Base-by-base conservation (phyloP, 2,113 vertebrate species). In the Sminthopsis crassicaudata region DNA sequence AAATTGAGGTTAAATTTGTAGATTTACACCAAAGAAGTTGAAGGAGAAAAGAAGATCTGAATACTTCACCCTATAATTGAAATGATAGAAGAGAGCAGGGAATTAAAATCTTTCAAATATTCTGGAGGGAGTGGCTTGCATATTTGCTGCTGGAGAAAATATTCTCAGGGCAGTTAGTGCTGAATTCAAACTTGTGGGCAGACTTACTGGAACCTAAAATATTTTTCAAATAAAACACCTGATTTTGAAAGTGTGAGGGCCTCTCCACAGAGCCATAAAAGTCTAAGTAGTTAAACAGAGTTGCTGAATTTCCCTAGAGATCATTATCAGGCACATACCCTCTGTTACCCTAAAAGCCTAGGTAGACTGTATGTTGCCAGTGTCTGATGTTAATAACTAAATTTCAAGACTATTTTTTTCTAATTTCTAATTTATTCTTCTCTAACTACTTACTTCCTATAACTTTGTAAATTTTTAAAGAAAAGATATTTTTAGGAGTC, bases 201-300 rank as follows among this genome's bases (percentile, higher is more conserved):
- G 48, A 96, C 26, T 89, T 93, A 88, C 11, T 94, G 30, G 88
- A 95, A 96, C 91, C 94, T 30, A 57, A 55, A 94, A 24, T 94
- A 95, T 96, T 96, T 95, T 51, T 95, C 89, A 93, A 97, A 57
- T 94, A 95, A 97, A 96, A 93, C 46, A 52, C 92, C 91, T 90
- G 12, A 96, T 19, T 3, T 93, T 96, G 90, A 53, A 94, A 93
- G 90, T 90, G 90, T 95, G 16, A 76, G 52, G 93, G 57, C 36
- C n/a, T 90, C 9, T 91, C 94, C 91, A 92, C 16, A 60, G 24
- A 91, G 23, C 89, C 48, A 95, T 97, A 30, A 96, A 95, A 96
- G 19, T 36, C 91, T 53, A 94, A 92, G 48, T 91, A 54, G n/a
- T 91, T 91, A 60, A 91, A 91, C 36, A 91, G 51, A 91, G 36